Evolutionary conservation across 2,797 vertebrate species (phyloP), one percentile per base, ranked within the genome.

Genomic region (Melanogrammus aeglefinus): DNA sequence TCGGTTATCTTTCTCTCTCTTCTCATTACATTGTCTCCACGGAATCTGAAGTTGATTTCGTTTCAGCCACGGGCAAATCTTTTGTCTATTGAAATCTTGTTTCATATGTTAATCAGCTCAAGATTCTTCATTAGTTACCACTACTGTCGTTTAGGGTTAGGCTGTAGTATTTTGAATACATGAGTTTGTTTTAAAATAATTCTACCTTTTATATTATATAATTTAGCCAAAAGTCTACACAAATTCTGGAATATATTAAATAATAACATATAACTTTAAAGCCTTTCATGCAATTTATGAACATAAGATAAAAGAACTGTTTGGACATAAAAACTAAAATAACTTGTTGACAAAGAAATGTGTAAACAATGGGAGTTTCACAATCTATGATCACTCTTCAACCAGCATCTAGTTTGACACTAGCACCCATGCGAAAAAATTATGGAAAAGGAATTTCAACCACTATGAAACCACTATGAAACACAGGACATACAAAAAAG

Each of bases 51-150:
- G 66, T 80, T 77, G 77, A 82, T 86, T 81, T 91, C 63, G 92
- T 90, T 84, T 80, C 85, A 66, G 78, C 87, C 82, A 74, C 72
- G 1, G n/a, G 29, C 16, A 79, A 80, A 88, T 86, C 84, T 82
- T 21, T 81, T 79, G 86, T 80, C 36, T 77, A 78, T 69, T 24
- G 75, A 89, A 92, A 89, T 84, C 81, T 88, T 87, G 87, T 92
- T 93, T 91, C 93, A 90, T 88, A 93, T 93, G 91, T 88, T 91
- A 92, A 93, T 93, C 90, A 75, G 73, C 70, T 83, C 73, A 29
- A 85, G 87, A 82, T 77, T 78, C 87, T 85, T 87, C 88, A 90
- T 90, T 88, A 90, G 73, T 86, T 75, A 79, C 76, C 36, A 73
- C 69, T 13, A 51, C 8, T 44, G 13, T 13, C 3, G 24, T 69